These are phyloP conservation scores for Trimorus sp. DNA, from an alignment of 2,888 invertebrate species.

Conservation along the genomic window DNA sequence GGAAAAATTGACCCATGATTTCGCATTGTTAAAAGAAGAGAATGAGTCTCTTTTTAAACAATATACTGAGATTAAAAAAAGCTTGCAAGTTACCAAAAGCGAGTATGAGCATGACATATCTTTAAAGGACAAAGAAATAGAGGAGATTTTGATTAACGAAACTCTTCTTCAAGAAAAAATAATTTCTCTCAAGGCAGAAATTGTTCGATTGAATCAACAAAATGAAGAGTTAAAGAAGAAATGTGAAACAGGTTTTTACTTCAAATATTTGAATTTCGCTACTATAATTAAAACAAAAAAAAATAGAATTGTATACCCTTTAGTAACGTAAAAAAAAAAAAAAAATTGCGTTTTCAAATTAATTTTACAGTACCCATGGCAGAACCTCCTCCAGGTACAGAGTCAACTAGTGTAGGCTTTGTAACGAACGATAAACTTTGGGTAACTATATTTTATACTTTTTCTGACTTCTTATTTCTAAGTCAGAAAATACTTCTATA, in stretches of 20 bases:
- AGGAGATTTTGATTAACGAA: not conserved
- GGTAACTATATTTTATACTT: not conserved
- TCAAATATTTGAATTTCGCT: too few relatives aligned
- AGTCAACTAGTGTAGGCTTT: not conserved
- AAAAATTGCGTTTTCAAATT: too few relatives aligned
- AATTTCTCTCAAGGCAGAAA: not conserved
- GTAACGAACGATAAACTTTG: not conserved
- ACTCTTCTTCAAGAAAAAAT: slow-evolving; percentile 2
- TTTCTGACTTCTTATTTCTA: not conserved
- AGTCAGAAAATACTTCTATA: not conserved
- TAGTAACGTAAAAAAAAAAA: too few relatives aligned
- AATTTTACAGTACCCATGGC: too few relatives aligned
- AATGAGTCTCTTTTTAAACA: not conserved
- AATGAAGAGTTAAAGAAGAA: too few relatives aligned
- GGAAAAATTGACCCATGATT: not conserved
- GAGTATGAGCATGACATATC: not conserved
- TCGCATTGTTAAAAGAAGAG: not conserved
- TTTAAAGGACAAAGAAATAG: not conserved
- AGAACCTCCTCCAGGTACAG: not conserved
- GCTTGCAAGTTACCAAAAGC: not conserved
- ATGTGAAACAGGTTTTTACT: too few relatives aligned
- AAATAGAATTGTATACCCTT: too few relatives aligned
- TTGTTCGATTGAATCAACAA: too few relatives aligned
- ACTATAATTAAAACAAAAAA: too few relatives aligned
- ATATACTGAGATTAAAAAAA: not conserved